Conservation (phyloP, 2,113 vertebrate species). For the Regulus satrapa region DNA sequence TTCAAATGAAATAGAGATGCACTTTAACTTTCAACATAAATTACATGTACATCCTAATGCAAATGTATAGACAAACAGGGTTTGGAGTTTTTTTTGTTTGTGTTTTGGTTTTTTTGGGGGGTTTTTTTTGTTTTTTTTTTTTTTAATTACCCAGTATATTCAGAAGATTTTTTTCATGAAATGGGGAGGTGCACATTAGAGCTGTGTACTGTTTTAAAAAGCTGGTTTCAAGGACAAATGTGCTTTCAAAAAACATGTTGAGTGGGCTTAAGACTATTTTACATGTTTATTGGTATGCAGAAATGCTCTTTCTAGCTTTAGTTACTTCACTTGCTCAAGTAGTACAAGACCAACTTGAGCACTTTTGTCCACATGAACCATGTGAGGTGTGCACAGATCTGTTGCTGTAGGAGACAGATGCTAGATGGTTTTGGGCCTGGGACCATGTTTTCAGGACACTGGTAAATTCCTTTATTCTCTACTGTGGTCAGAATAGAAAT, state of each 20-base stretch:
- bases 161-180: neutral
- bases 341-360: neutral
- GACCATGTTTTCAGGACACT: neutral
- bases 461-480: neutral
- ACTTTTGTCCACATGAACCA: neutral
- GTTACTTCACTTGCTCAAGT: neutral
- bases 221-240: neutral
- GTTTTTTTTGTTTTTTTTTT: no score
- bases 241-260: neutral
- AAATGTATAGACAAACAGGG: neutral
- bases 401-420: neutral
- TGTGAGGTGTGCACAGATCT: neutral
- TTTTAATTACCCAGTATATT: neutral
- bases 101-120: no score
- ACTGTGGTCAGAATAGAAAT: neutral
- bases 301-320: neutral
- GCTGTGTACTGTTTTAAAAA: neutral
- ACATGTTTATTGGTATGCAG: fast-evolving
- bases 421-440: neutral
- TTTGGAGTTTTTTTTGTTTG: no score
- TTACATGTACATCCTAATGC: neutral
- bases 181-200: neutral
- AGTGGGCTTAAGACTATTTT: neutral
- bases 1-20: neutral
- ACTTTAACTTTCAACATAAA: neutral